These are phyloP conservation scores for Brachyalestes nurse DNA, from an alignment of 2,797 vertebrate genomes.

Conservation along the genomic window DNA sequence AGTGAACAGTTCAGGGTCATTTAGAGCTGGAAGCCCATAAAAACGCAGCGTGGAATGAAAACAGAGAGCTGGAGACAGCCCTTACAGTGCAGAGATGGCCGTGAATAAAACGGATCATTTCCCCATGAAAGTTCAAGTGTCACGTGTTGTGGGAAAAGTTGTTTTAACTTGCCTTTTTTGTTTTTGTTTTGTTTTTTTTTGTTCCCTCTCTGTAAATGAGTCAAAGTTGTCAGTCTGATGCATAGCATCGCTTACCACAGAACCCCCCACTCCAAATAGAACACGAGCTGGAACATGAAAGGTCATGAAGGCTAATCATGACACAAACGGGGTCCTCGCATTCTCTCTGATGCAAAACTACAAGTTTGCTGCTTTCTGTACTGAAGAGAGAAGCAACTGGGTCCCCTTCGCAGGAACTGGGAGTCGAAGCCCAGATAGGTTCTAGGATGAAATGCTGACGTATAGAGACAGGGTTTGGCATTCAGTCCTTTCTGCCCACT, in stretches of 20 bases:
- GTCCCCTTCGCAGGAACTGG: constrained; percentile 60
- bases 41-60: constrained; percentile 59
- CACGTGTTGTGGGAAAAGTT: constrained; percentile 61
- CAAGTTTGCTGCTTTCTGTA: constrained; percentile 51
- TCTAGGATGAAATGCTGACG: constrained; percentile 68
- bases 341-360: constrained; percentile 33
- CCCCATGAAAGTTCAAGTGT: constrained; percentile 57
- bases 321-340: constrained; percentile 57
- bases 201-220: constrained; percentile 48
- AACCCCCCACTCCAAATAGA: constrained; percentile 44
- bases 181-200: neutral
- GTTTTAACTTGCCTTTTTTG: constrained; percentile 50
- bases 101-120: constrained; percentile 60
- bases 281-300: constrained; percentile 63
- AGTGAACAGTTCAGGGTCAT: constrained; percentile 72
- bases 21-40: constrained; percentile 63
- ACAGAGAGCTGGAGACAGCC: constrained; percentile 35
- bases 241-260: constrained; percentile 58
- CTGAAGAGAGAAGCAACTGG: constrained; percentile 67
- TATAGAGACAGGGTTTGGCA: constrained; percentile 72
- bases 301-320: constrained; percentile 55
- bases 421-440: constrained; percentile 60
- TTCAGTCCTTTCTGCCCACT: constrained; percentile 46
- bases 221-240: constrained; percentile 30
- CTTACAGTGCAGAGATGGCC: constrained; percentile 41